Evolutionary conservation across 2,888 invertebrate species (phyloP).

Genomic region (Drosophila anceps): DNA sequence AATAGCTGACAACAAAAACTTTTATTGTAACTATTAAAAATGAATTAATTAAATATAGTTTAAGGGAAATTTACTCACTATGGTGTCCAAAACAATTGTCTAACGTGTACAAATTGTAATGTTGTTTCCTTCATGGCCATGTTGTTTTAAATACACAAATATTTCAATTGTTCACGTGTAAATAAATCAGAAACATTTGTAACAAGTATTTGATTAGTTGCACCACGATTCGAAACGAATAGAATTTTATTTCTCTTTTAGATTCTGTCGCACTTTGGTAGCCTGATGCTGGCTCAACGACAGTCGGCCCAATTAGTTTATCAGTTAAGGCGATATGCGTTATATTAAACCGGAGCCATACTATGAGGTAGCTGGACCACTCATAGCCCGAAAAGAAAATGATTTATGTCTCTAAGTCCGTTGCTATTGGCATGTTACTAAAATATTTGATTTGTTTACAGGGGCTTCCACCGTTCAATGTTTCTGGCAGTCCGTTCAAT

Average conservation of each 20-base stretch:
- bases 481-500: conserved; percentile 85
- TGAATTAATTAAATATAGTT: neutral
- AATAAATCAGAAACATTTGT: conserved; percentile 40
- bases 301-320: conserved; percentile 59
- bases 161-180: conserved; percentile 42
- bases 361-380: conserved; percentile 82
- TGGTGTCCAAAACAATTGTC: neutral
- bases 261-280: conserved; percentile 64
- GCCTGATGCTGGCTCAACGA: conserved; percentile 62
- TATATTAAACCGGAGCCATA: conserved; percentile 84
- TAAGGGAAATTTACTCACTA: no score
- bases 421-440: neutral
- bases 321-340: conserved; percentile 79
- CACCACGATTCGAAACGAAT: conserved; percentile 30
- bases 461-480: conserved; percentile 85
- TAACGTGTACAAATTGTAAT: conserved; percentile 6
- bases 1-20: no score
- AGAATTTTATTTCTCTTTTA: conserved; percentile 70
- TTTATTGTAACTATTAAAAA: neutral
- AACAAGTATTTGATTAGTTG: conserved; percentile 10
- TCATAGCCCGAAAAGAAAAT: neutral
- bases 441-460: conserved; percentile 51
- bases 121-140: conserved; percentile 1
- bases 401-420: neutral
- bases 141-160: conserved; percentile 2